Base-by-base conservation (phyloP, 2,113 vertebrate genomes). In the Pterophyllum scalare region DNA sequence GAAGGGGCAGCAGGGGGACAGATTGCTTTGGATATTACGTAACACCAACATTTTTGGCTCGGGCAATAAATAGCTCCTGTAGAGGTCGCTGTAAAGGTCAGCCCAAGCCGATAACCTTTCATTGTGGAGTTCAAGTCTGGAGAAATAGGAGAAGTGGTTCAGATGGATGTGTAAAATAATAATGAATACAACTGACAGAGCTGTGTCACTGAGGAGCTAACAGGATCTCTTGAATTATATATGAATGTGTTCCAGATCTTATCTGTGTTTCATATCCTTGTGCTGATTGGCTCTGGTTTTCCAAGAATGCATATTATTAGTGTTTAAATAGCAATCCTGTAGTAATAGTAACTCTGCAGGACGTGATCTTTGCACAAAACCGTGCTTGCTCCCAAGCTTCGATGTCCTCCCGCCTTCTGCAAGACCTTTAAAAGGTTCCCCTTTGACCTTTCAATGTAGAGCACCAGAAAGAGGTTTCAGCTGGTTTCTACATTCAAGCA, bases 71-170 rank as follows among this genome's bases (percentile, higher is more conserved):
- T 96, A 96, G 95, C 92, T 87, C 65, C 80, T 62, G 77, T 82
- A 90, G 93, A 93, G 94, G 95, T 95, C 87, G 49, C 70, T 59
- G 85, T 81, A 96, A 96, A 96, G 94, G 95, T 95, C 94, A 91
- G 77, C 24, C 75, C 61, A 75, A 87, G 88, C 80, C 24, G 91
- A 92, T 94, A 91, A 78, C 89, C 87, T 82, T 89, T 92, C 49
- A 91, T 90, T 88, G 88, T 83, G 49, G 61, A 83, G 85, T 83
- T 87, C 77, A 87, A 65, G 76, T 82, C 19, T 49, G n/a, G 65
- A 78, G 57, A 28, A 46, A 79, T 24, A 35, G 28, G 22, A 59
- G 9, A 79, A 46, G 84, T 60, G 12, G n/a, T 46, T 43, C 59
- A 20, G 31, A 83, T 70, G 74, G 24, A 79, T 70, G 64, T 38